Evolutionary conservation across 2,888 invertebrate species (phyloP).

Genomic region (Elmis aenea): DNA sequence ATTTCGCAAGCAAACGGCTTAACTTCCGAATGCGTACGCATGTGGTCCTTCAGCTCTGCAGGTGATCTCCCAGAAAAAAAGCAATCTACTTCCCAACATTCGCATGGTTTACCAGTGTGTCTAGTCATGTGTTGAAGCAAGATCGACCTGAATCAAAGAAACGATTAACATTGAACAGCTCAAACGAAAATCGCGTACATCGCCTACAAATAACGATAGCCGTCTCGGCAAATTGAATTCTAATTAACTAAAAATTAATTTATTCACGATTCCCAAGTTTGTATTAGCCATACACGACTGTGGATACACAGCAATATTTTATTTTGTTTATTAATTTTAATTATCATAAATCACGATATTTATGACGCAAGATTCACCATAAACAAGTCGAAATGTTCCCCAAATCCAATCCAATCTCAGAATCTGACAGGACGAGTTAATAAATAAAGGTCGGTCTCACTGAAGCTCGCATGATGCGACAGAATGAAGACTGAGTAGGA

Average conservation of each 20-base stretch:
- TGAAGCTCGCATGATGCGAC: slow-evolving; percentile 20
- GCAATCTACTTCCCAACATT: slow-evolving; percentile 54
- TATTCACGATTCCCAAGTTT: too few relatives aligned
- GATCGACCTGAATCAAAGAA: slow-evolving; percentile 48
- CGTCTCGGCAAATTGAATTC: too few relatives aligned
- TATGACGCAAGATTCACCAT: slow-evolving; percentile 27
- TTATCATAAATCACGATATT: slow-evolving; percentile 31
- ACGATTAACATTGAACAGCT: too few relatives aligned
- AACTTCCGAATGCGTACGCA: slow-evolving; percentile 51
- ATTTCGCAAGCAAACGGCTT: slow-evolving; percentile 48
- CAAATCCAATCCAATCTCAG: slow-evolving; percentile 30
- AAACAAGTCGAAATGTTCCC: slow-evolving; percentile 29
- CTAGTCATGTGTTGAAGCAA: slow-evolving; percentile 57
- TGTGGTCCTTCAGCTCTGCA: slow-evolving; percentile 54
- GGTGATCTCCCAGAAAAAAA: slow-evolving; percentile 53
- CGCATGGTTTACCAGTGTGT: slow-evolving; percentile 53
- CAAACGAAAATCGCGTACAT: too few relatives aligned
- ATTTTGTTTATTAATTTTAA: slow-evolving; percentile 28
- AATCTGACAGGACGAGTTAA: slow-evolving; percentile 30
- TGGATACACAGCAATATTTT: slow-evolving; percentile 14
- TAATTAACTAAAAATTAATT: too few relatives aligned
- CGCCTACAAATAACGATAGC: too few relatives aligned
- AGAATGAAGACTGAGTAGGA: slow-evolving; percentile 20
- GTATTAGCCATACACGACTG: too few relatives aligned
- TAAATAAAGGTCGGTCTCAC: slow-evolving; percentile 27